These are phyloP conservation scores for Lycopodina hypogea DNA, from an alignment of 37 sponge, comb jelly and placozoan genomes.

Conservation along the genomic window DNA sequence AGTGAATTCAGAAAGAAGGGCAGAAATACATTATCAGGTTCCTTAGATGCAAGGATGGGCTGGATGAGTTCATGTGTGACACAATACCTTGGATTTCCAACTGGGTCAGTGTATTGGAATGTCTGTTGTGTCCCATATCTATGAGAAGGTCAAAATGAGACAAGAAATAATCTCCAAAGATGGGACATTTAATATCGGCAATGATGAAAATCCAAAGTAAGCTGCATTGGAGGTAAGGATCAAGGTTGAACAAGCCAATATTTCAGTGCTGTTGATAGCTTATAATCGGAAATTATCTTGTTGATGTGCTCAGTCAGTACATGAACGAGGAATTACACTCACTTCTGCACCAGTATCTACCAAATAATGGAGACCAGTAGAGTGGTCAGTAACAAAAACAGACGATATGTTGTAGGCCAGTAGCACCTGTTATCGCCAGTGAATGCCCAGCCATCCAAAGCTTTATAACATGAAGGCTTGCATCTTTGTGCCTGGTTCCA, in stretches of 20 bases:
- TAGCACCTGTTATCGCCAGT: constrained; percentile 46
- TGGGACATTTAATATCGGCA: constrained; percentile 62
- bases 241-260: constrained; percentile 57
- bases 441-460: too few relatives aligned
- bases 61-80: constrained; percentile 6
- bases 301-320: too few relatives aligned
- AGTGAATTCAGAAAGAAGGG: too few relatives aligned
- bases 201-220: constrained; percentile 68
- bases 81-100: constrained; percentile 38
- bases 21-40: constrained; percentile 35
- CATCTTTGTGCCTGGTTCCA: constrained; percentile 27
- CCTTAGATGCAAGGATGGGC: constrained; percentile 24
- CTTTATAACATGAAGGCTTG: constrained; percentile 26
- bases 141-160: constrained; percentile 45
- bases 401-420: constrained; percentile 52
- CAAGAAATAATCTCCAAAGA: constrained; percentile 68
- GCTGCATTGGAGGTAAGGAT: constrained; percentile 65
- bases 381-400: constrained; percentile 5
- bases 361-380: constrained; percentile 55
- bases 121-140: constrained; percentile 44
- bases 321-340: constrained; percentile 41
- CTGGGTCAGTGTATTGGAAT: constrained; percentile 9
- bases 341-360: too few relatives aligned
- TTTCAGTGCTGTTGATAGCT: constrained; percentile 37
- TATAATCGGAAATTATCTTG: too few relatives aligned